Percentiles rank a stretch among this genome's conserved stretches.
These are phyloP conservation scores for Mellivora capensis DNA, from an alignment of 2,113 vertebrate species.

Conservation along the genomic window DNA sequence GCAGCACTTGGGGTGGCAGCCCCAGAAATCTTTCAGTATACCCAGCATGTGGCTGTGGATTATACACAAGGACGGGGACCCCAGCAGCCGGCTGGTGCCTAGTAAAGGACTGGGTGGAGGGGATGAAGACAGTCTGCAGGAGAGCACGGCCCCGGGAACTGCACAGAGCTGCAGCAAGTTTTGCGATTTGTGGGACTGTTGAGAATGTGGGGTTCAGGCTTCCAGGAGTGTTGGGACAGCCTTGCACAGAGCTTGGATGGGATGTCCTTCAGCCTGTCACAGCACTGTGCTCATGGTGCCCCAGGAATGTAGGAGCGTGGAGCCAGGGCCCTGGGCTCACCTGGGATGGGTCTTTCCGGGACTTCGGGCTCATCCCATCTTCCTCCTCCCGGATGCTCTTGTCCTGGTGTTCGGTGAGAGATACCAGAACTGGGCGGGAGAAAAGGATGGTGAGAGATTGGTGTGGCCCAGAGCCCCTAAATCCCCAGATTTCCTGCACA, in stretches of 20 bases:
- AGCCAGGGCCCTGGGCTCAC: not conserved
- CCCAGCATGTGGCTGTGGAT: not conserved
- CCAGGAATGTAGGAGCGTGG: not conserved
- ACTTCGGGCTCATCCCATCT: not conserved
- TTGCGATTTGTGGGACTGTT: not conserved
- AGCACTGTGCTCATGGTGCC: not conserved
- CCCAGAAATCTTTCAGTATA: not conserved
- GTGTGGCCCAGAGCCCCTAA: not conserved
- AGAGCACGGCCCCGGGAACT: not conserved
- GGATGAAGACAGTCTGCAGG: not conserved
- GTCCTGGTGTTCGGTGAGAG: not conserved
- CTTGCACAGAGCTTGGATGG: not conserved
- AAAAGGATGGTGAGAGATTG: not conserved
- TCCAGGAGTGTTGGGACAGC: not conserved
- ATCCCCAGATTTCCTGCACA: not conserved
- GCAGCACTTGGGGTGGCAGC: not conserved
- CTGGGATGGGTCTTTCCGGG: not conserved
- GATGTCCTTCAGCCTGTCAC: not conserved
- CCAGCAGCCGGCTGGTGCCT: not conserved
- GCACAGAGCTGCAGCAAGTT: not conserved
- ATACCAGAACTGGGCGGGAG: not conserved
- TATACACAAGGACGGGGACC: not conserved
- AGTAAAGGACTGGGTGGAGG: not conserved
- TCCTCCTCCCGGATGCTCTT: not conserved
- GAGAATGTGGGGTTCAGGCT: not conserved